phyloP scores from a whole-genome alignment of 2,888 invertebrate species.

The Adelphocoris suturalis region DNA sequence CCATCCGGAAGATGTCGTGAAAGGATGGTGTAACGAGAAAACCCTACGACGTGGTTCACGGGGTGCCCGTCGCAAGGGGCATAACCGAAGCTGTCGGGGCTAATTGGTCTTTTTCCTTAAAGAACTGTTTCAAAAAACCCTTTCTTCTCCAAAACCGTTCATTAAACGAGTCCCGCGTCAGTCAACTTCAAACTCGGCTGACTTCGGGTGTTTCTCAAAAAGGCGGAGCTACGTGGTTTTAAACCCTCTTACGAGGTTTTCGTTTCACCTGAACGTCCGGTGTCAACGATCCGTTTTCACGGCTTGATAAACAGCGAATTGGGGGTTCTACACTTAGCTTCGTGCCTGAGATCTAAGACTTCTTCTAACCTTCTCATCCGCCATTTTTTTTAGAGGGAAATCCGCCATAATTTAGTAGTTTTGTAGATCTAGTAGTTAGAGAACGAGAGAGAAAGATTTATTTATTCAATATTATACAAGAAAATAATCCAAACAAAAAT shows the following conservation, averaged over 20 bases:
- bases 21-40: background rate
- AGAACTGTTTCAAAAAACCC: background rate
- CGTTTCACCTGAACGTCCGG: background rate
- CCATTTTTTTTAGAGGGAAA: too few species aligned
- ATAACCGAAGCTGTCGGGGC: background rate
- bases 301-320: too few species aligned
- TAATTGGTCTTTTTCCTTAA: constrained; percentile 53
- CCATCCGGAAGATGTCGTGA: constrained; percentile 7
- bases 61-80: background rate
- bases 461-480: too few species aligned
- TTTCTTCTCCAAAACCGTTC: constrained; percentile 41
- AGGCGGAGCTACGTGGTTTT: background rate
- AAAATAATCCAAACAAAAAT: too few species aligned
- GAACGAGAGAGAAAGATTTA: too few species aligned
- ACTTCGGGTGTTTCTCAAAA: background rate
- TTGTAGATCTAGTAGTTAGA: too few species aligned
- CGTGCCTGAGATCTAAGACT: too few species aligned
- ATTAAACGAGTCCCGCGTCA: constrained; percentile 10
- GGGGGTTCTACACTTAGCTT: too few species aligned
- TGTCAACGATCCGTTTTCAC: background rate
- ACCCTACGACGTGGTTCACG: background rate
- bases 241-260: background rate
- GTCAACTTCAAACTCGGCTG: constrained; percentile 6
- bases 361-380: too few species aligned
- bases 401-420: too few species aligned